Base-by-base conservation (phyloP, 2,888 invertebrate species). In the Ectropis crepuscularia region DNA sequence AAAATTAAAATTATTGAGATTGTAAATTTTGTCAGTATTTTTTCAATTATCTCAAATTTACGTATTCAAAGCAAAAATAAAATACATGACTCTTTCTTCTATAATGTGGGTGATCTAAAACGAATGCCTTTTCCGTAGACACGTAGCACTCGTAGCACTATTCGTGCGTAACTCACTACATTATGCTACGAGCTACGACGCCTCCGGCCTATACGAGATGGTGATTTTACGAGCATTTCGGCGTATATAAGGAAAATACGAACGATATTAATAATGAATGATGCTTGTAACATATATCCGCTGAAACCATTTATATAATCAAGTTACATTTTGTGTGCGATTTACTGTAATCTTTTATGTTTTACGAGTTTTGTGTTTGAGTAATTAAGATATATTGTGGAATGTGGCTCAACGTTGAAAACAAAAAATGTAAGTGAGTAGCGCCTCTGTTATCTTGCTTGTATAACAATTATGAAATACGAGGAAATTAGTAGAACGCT, bases 221-320 rank as follows among this genome's bases (percentile, higher is more conserved):
- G 58, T 63, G 54, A 63, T 59, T 63, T 63, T 54, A 63, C 58
- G 53, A 63, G 48, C 45, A 50, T 54, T 50, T 59, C 54, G n/a
- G 6, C 54, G 50, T 36, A 57, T 57, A 59, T 63, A 59, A 64
- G 63, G 63, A 64, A 64, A 60, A 64, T 55, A 55, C 55, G 58
- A 41, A 60, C 50, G 50, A 55, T 55, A 64, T 64, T 64, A 64
- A 64, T 64, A 60, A 59, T 64, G 46, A 64, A 64, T 60, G 55
- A 55, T 55, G 54, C 54, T 57, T 53, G 53, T 48, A 48, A 63
- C 45, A 51, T 60, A 55, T 47, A 59, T 59, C 49, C 50, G 42
- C 47, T n/a, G 16, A 10, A 51, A 12, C 36, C 42, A 57, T 51
- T 49, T 50, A 51, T 46, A 46, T 51, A 55, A 48, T 50, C 16